Evolutionary conservation across 2,797 vertebrate species (phyloP).

Genomic region (Pangasius djambal): DNA sequence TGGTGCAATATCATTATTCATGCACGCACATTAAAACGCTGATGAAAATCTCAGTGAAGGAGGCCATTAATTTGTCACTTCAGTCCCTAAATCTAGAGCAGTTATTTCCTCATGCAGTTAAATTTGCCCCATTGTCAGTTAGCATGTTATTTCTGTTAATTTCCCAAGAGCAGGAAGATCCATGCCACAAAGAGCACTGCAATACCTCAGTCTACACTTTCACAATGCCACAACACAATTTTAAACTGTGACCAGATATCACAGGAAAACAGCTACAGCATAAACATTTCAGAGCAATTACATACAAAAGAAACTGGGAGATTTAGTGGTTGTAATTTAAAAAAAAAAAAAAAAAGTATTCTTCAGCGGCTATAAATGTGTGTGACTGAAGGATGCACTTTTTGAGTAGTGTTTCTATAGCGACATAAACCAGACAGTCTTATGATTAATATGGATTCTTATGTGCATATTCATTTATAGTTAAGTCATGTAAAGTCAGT

Average conservation of each 20-base stretch:
- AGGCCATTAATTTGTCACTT: conserved; percentile 75
- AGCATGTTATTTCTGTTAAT: conserved; percentile 64
- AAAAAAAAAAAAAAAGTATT: not conserved
- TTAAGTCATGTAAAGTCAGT: conserved; percentile 23
- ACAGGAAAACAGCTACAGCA: conserved; percentile 59
- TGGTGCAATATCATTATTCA: conserved; percentile 76
- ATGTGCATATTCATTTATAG: conserved; percentile 9
- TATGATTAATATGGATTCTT: not conserved
- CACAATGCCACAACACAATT: conserved; percentile 75
- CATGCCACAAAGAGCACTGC: conserved; percentile 76
- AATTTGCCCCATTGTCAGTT: conserved; percentile 61
- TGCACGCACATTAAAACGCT: conserved; percentile 70
- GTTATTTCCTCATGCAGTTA: conserved; percentile 74
- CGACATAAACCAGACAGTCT: not conserved
- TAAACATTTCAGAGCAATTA: conserved; percentile 24
- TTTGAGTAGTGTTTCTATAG: not conserved
- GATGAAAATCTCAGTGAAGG: conserved; percentile 67
- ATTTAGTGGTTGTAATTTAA: not conserved
- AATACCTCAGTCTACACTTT: conserved; percentile 68
- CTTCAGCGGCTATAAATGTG: not conserved
- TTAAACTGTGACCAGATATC: conserved; percentile 59
- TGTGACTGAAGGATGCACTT: not conserved
- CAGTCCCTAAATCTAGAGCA: conserved; percentile 75
- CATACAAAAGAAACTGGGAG: not conserved
- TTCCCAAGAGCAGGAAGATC: conserved; percentile 67